Evolutionary conservation across 2,888 invertebrate genomes (phyloP).

Genomic region (Zygothrica quintamaculata): DNA sequence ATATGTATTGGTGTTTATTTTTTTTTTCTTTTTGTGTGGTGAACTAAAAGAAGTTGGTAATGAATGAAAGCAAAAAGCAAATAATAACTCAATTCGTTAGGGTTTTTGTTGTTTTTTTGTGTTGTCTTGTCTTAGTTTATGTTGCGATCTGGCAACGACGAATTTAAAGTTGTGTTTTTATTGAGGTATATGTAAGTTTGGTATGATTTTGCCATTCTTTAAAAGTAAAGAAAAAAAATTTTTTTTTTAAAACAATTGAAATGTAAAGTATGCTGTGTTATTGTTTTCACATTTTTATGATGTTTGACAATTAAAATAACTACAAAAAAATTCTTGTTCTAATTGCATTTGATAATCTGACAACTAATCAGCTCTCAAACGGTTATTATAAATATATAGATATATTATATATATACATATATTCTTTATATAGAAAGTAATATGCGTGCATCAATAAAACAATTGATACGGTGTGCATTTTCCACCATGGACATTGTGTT

Average conservation of each 20-base stretch:
- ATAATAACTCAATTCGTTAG: constrained; percentile 33
- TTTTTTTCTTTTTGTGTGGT: too few species aligned
- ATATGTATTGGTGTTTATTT: constrained; percentile 31
- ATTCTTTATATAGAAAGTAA: constrained; percentile 36
- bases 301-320: constrained; percentile 48
- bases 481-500: constrained; percentile 51
- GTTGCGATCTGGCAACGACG: constrained; percentile 44
- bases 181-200: background rate
- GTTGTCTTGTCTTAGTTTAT: constrained; percentile 10
- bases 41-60: constrained; percentile 46
- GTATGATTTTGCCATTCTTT: background rate
- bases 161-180: background rate
- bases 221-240: background rate
- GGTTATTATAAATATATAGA: constrained; percentile 36
- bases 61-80: constrained; percentile 58
- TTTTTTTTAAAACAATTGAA: constrained; percentile 1
- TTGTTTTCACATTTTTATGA: constrained; percentile 41
- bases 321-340: constrained; percentile 58
- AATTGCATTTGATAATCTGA: constrained; percentile 39
- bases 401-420: too few species aligned
- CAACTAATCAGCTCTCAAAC: constrained; percentile 30
- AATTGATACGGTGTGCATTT: constrained; percentile 43
- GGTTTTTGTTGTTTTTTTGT: constrained; percentile 9
- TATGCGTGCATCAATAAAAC: constrained; percentile 40
- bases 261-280: constrained; percentile 27